phyloP scores from a whole-genome alignment of 1,140 invertebrate species.

The Copidosoma floridanum region DNA sequence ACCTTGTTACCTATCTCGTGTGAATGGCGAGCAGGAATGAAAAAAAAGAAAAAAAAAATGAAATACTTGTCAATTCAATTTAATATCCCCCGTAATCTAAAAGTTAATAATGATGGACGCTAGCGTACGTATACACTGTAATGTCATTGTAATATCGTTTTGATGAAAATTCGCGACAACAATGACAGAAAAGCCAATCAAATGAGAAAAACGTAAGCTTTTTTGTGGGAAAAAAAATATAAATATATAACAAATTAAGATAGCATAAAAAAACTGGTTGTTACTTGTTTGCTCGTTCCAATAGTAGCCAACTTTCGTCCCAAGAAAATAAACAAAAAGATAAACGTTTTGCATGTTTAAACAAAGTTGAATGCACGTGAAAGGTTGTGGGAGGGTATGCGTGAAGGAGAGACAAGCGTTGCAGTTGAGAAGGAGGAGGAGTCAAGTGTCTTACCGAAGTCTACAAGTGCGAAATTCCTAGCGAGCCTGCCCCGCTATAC shows the following conservation, averaged over 20 bases:
- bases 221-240: no score
- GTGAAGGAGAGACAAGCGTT: not conserved
- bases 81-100: no score
- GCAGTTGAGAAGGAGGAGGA: constrained; percentile 8
- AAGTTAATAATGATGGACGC: no score
- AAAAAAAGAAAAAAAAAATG: no score
- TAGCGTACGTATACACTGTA: no score
- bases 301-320: constrained; percentile 46
- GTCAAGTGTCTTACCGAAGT: constrained; percentile 24
- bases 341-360: constrained; percentile 28
- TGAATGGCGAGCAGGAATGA: not conserved
- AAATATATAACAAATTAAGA: no score
- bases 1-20: not conserved
- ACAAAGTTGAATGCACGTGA: not conserved
- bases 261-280: constrained; percentile 45
- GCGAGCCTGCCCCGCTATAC: not conserved
- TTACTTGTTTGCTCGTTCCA: constrained; percentile 49
- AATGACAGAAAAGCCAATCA: constrained; percentile 42
- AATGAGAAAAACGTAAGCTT: constrained; percentile 38
- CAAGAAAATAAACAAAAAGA: no score
- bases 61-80: no score
- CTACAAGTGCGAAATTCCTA: constrained; percentile 5
- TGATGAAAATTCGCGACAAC: no score
- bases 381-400: not conserved
- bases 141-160: no score